Evolutionary conservation across 1,140 invertebrate species (phyloP), one percentile per base, ranked within the genome.

Genomic region (Rhynchophorus ferrugineus): DNA sequence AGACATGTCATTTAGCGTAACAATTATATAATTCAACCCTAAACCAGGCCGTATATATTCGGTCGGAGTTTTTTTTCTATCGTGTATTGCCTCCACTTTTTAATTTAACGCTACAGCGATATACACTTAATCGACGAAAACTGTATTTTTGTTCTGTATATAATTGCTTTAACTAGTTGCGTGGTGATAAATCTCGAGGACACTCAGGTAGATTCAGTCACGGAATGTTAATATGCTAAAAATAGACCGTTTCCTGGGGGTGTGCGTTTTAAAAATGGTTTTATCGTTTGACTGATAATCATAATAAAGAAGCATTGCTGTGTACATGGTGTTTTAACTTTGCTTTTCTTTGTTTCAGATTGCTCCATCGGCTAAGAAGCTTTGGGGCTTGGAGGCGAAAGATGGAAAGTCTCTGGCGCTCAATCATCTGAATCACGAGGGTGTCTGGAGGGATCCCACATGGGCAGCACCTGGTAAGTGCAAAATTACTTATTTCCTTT

Each of bases 361-460:
- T 78, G 87, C 84, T 76, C 86, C 84, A 60, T 82, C 83, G 74
- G 83, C 83, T 73, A 91, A 88, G 78, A 90, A 87, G 70, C 74
- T 90, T 69, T 89, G 86, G 87, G 87, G 86, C 59, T 80, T 87
- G 45, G 87, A 89, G 69, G 75, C 75, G 52, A 79, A 81, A 69
- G 82, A 82, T 67, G 82, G 80, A 64, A 76, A 81, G 68, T 70
- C 79, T 68, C 66, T 78, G 44, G 73, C 75, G 41, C 71, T 89
- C 66, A 77, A 89, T 71, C 83, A 85, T 70, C 72, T 91, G 65
- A 86, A 83, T 65, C 84, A 86, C 69, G 81, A 85, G 66, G 84
- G 87, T 70, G 85, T 87, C 76, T 89, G 87, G 87, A 76, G 87
- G 60, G 86, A 91, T 71, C 80, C 86, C 14, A 87, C 88, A 44